A percentile compares a stretch with the other conserved stretches of the same genome.
Conservation (phyloP, 2,113 vertebrate genomes). For the Lasiurus borealis region DNA sequence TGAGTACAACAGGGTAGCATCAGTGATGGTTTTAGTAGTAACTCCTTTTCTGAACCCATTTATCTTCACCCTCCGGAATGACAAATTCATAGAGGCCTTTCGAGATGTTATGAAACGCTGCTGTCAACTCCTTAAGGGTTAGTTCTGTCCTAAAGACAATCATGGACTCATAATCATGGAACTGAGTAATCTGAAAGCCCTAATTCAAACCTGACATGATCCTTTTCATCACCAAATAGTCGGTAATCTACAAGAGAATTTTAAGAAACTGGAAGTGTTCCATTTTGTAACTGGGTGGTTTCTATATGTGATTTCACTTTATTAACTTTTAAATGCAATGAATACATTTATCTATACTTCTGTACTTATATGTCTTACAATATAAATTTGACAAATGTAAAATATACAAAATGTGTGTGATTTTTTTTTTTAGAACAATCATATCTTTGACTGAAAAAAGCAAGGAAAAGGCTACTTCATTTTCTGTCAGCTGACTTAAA, state of each 20-base stretch:
- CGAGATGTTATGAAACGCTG: background rate
- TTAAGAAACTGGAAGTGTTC: background rate
- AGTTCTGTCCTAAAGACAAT: background rate
- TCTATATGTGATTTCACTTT: background rate
- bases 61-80: constrained; percentile 62
- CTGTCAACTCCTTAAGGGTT: background rate
- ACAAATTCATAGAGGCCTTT: constrained; percentile 41
- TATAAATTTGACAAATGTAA: background rate
- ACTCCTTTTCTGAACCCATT: constrained; percentile 65
- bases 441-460: background rate
- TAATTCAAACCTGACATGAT: background rate
- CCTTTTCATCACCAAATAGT: background rate
- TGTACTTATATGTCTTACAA: background rate
- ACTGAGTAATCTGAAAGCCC: background rate
- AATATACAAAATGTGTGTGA: background rate
- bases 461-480: background rate
- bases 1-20: background rate
- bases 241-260: background rate
- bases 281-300: background rate
- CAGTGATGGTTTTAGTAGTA: constrained; percentile 19
- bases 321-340: background rate
- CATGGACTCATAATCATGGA: background rate
- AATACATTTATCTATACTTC: background rate
- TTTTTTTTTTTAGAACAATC: background rate
- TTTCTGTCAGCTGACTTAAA: background rate